Evolutionary conservation across 2,797 vertebrate genomes (phyloP), one percentile per base, ranked within the genome.

Genomic region (Antrozous pallidus): DNA sequence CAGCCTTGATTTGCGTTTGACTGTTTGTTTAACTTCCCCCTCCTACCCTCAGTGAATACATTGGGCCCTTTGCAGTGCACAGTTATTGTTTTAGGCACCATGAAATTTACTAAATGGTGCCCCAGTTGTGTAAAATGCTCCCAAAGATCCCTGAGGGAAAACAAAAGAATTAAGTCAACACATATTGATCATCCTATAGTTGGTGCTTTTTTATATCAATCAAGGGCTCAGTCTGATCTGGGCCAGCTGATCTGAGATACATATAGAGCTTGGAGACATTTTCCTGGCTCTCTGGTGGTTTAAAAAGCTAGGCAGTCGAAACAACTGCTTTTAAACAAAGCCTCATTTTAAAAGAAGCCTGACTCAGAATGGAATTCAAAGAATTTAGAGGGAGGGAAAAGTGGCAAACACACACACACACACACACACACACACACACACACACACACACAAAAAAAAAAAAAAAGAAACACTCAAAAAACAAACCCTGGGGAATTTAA

Each of bases 241-340:
- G 78, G 31, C 88, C 47, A 84, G 89, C 88, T 75, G 74, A 94
- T 90, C 89, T 87, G 69, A 33, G 91, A 67, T 67, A 85, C 58
- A 49, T 84, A 88, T 84, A 88, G 54, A 90, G 40, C 84, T 67
- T 67, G 36, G 70, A 84, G 65, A 75, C 84, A 24, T 91, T 90
- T 89, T 94, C 89, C 91, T 86, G 80, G 17, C 70, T 95, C 70
- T 84, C 69, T 28, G 20, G 45, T 95, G 90, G 31, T 88, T 96
- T 95, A 67, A 92, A 95, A 91, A 78, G 28, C 79, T 75, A n/a
- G 47, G 40, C 63, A 82, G 26, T 61, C 40, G 24, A 73, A 38
- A 85, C 91, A 81, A 79, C 81, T 87, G 67, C 75, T 96, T 96
- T 96, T 95, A 94, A 95, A 95, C 93, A 96, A 96, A 96, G 70